These are phyloP conservation scores for Drosophila barbarae DNA, from an alignment of 2,888 invertebrate genomes.

Conservation along the genomic window DNA sequence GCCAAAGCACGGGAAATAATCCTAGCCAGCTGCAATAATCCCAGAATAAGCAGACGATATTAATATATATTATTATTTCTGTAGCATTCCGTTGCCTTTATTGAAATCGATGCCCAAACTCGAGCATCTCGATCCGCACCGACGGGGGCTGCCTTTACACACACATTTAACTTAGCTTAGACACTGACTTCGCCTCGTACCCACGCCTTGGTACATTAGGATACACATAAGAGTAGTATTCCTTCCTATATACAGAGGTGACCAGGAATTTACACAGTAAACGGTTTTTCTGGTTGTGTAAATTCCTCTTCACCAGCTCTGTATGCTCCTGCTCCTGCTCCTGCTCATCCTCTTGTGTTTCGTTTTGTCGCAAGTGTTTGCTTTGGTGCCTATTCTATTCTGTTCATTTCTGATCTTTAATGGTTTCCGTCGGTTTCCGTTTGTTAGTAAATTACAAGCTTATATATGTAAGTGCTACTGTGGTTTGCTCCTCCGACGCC, in stretches of 20 bases:
- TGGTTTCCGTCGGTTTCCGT: neutral
- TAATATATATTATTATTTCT: neutral
- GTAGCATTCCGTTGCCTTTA: slow-evolving; percentile 7
- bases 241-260: neutral
- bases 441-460: slow-evolving; percentile 7
- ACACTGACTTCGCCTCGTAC: slow-evolving; percentile 8
- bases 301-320: neutral
- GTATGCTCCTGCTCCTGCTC: neutral
- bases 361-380: neutral
- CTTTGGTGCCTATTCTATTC: slow-evolving; percentile 10
- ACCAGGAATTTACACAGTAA: neutral
- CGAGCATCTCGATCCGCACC: slow-evolving; percentile 5
- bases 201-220: neutral
- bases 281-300: neutral
- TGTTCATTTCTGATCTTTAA: slow-evolving; percentile 2
- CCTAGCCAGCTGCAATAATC: neutral
- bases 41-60: neutral
- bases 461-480: slow-evolving; percentile 1
- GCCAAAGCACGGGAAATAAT: no score
- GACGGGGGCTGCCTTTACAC: slow-evolving; percentile 2
- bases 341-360: neutral
- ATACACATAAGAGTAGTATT: neutral
- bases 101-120: slow-evolving; percentile 3
- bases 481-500: slow-evolving; percentile 1
- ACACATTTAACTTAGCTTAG: slow-evolving; percentile 4